Evolutionary conservation across 2,888 invertebrate species (phyloP), one percentile per base, ranked within the genome.

Genomic region (Ariolimax columbianus): DNA sequence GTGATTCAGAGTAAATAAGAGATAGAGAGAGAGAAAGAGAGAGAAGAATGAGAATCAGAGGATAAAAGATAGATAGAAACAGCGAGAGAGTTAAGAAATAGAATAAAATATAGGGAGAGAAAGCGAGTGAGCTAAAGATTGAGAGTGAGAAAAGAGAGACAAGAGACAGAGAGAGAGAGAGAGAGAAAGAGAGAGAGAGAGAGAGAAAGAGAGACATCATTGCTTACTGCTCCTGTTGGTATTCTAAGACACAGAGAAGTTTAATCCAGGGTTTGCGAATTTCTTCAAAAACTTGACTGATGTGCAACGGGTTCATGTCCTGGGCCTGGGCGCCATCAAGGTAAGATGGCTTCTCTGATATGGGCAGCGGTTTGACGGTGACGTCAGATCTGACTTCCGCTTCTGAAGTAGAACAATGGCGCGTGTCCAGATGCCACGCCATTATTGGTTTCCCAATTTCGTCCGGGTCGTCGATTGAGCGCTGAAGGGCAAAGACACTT

Each of bases 251-350:
- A 33, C 55, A 55, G 30, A 72, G 40, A 17, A 82, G 59, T 33
- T 72, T 70, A 40, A 82, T 82, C 59, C 82, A 14, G 6, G 82
- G 82, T n/a, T 73, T 51, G 1, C 82, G 55, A 38, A 82, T 82
- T 19, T 26, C 77, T 40, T 77, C 75, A 47, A 83, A 83, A 6
- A 33, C 30, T 23, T 66, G n/a, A 40, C 75, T 77, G 30, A 77
- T 73, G n/a, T 77, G 68, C 3, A 77, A 68, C 43, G 77, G 68
- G 36, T 63, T 77, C 63, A 77, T 63, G 11, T 0, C 38, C 9
- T 19, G 23, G 1, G 11, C 26, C 66, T 7, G 30, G 7, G 0
- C 63, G 36, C 0, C 11, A 14, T 36, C 33, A 40, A 26, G 0
- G 23, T 23, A 3, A 23, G 4, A 9, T 30, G 2, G 26, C 2